These are phyloP conservation scores for Zoanthus sociatus DNA, from an alignment of 92 coral and sea anemone species.

Conservation along the genomic window DNA sequence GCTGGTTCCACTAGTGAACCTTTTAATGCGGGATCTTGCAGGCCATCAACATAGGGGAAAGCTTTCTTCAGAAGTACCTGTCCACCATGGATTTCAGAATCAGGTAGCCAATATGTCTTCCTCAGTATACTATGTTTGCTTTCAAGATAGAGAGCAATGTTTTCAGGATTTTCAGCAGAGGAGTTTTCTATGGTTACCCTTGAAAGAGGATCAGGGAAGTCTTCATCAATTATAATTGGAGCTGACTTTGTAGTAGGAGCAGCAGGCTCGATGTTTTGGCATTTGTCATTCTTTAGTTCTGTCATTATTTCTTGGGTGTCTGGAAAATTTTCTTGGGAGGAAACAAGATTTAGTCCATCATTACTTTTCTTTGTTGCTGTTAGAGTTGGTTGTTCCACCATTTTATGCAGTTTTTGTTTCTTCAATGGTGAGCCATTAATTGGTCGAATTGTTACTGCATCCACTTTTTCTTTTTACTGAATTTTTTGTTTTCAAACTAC, in stretches of 20 bases:
- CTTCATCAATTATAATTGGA: neutral
- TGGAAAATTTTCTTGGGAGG: neutral
- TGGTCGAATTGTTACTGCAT: neutral
- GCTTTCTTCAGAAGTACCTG: constrained; percentile 45
- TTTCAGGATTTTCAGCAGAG: constrained; percentile 41
- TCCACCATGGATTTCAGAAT: constrained; percentile 47
- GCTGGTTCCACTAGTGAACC: constrained; percentile 45
- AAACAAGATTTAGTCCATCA: neutral
- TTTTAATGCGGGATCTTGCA: constrained; percentile 41
- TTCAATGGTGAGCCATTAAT: neutral
- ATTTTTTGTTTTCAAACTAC: neutral
- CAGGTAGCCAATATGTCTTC: constrained; percentile 44
- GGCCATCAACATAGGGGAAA: constrained; percentile 55
- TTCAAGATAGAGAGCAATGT: constrained; percentile 30
- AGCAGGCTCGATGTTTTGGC: neutral
- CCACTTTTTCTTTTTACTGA: neutral
- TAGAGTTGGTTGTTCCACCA: neutral
- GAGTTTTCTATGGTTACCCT: neutral
- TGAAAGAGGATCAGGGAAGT: neutral
- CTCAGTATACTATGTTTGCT: constrained; percentile 17
- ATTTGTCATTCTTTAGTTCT: neutral
- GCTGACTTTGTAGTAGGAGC: neutral
- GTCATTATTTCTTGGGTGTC: neutral
- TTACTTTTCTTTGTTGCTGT: neutral
- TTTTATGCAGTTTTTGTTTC: neutral